Conservation (phyloP, 2,797 vertebrate species). For the Melanotaenia parkinsoni region DNA sequence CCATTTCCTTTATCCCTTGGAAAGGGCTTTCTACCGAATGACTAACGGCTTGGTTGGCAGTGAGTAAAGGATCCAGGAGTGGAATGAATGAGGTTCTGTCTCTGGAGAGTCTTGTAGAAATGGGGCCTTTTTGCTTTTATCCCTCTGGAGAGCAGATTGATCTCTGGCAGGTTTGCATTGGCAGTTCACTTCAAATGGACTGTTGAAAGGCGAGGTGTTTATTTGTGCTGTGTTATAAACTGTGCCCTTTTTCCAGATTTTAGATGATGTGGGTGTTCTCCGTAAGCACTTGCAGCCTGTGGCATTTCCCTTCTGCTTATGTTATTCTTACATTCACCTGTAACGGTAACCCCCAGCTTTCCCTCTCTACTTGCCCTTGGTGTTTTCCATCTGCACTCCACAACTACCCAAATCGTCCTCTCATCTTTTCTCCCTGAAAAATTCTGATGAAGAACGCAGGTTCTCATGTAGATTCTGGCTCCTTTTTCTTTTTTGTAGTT, state of each 20-base stretch:
- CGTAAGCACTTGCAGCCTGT: conserved; percentile 11
- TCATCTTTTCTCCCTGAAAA: conserved; percentile 25
- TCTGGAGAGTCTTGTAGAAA: conserved; percentile 72
- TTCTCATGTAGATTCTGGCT: conserved; percentile 6
- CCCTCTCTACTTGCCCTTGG: conserved; percentile 13
- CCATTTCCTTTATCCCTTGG: conserved; percentile 54
- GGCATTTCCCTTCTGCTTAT: background rate
- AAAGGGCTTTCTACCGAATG: conserved; percentile 62
- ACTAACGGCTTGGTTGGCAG: conserved; percentile 73
- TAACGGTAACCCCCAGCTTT: conserved; percentile 5
- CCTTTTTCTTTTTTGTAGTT: conserved; percentile 31
- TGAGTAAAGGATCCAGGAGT: conserved; percentile 67
- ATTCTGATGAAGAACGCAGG: conserved; percentile 49
- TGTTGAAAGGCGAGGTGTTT: conserved; percentile 67
- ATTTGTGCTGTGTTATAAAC: conserved; percentile 60
- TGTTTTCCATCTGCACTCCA: conserved; percentile 11
- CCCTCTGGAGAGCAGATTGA: conserved; percentile 65
- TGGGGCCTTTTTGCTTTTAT: conserved; percentile 66
- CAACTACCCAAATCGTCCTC: conserved; percentile 6
- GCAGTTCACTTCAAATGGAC: conserved; percentile 68
- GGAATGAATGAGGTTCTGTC: conserved; percentile 74
- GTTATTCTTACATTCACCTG: conserved; percentile 39
- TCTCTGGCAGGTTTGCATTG: conserved; percentile 61
- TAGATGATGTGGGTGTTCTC: conserved; percentile 52
- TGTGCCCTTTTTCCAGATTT: conserved; percentile 59